Base-by-base conservation (phyloP, 2,797 vertebrate genomes). In the Champsocephalus esox region DNA sequence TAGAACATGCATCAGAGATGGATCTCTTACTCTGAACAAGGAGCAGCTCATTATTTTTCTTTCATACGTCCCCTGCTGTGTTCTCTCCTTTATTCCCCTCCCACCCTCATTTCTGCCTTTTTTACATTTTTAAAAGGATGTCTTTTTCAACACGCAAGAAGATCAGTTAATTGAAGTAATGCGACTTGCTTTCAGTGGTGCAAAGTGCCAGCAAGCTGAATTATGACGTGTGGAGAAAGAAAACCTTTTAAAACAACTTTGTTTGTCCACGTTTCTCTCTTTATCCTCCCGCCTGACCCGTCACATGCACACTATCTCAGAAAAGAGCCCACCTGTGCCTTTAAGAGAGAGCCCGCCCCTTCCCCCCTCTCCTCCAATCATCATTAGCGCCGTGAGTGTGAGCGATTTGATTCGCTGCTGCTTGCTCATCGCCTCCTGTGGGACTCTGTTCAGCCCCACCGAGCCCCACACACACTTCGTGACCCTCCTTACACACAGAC, bases 261-360 rank as follows among this genome's bases (percentile, higher is more conserved):
- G 5, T 12, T 54, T 43, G 28, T 92, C 54, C 91, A 32, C 6
- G 9, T 66, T 44, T 43, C 14, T 54, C 63, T 50, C 52, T 10
- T 67, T 93, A 57, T 90, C 61, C 87, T 90, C 89, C 88, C 85
- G 88, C 50, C 28, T 4, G 16, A 86, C 93, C 93, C 90, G 79
- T 88, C 60, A 49, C 80, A 51, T 91, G 65, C 95, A 94, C 94
- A 92, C 91, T 93, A 90, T 86, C 89, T 92, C 87, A 91, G 95
- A 97, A 81, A 91, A 88, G 94, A 96, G 91, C 92, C 96, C 93
- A 95, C 92, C 95, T 96, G 97, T 98, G 97, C 97, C 97, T 98
- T 99, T 91, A 86, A 89, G 89, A 90, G 84, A 93, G 90, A 91
- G 81, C 86, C 79, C 58, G 60, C 82, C 88, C 17, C 44, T 14